Evolutionary conservation across 1,140 invertebrate genomes (phyloP).

Genomic region (Aphaenogaster rudis): DNA sequence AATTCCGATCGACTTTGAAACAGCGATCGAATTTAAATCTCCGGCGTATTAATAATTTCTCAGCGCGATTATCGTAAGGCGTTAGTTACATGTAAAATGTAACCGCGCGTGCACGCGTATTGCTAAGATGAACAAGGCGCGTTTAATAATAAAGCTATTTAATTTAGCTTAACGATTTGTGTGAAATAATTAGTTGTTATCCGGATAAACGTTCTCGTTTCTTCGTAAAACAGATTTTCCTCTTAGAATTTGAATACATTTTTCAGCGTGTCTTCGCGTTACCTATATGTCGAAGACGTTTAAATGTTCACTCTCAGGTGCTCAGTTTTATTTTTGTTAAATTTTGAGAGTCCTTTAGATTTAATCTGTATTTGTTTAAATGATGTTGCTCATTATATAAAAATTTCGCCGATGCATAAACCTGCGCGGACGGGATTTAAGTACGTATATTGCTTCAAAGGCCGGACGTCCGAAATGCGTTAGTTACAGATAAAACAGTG

Average conservation of each 20-base stretch:
- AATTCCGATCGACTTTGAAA: slow-evolving; percentile 53
- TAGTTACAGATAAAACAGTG: slow-evolving; percentile 58
- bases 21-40: slow-evolving; percentile 42
- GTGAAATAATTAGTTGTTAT: slow-evolving; percentile 24
- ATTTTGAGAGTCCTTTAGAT: too few relatives aligned
- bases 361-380: too few relatives aligned
- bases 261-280: background rate
- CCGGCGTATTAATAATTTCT: slow-evolving; percentile 48
- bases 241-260: background rate
- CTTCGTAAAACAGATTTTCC: background rate
- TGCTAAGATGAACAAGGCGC: background rate
- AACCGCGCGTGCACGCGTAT: background rate
- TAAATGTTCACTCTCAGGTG: too few relatives aligned
- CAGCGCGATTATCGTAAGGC: slow-evolving; percentile 26
- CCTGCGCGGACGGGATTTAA: background rate
- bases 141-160: slow-evolving; percentile 18
- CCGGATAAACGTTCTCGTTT: background rate
- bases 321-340: too few relatives aligned
- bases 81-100: slow-evolving; percentile 36
- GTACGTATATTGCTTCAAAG: slow-evolving; percentile 47
- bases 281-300: background rate
- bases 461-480: slow-evolving; percentile 58
- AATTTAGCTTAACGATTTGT: slow-evolving; percentile 1
- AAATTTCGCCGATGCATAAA: background rate
- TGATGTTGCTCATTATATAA: background rate